These are phyloP conservation scores for Sinella curviseta DNA, from an alignment of 1,140 invertebrate genomes.

Conservation along the genomic window DNA sequence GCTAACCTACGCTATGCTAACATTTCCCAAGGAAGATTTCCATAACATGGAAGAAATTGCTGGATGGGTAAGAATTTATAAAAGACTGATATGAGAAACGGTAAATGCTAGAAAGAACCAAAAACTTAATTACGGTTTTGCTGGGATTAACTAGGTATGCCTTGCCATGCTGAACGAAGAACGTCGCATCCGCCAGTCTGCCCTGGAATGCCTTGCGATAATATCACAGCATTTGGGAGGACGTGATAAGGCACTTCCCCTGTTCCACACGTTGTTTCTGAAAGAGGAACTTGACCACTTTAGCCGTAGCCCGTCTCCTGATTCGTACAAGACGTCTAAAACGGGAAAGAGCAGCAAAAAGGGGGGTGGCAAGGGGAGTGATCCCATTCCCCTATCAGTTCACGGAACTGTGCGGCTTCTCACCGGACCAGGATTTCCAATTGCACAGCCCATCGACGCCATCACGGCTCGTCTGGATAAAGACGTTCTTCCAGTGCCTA, in stretches of 20 bases:
- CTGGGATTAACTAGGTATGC: not conserved
- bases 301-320: slow-evolving; percentile 1
- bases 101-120: no score
- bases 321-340: not conserved
- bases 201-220: slow-evolving; percentile 13
- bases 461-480: not conserved
- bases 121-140: not conserved
- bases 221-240: not conserved
- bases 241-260: not conserved
- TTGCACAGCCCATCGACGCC: slow-evolving; percentile 3
- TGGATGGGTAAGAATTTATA: not conserved
- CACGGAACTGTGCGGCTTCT: not conserved
- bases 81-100: not conserved
- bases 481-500: not conserved
- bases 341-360: not conserved
- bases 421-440: slow-evolving; percentile 8
- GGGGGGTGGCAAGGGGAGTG: not conserved
- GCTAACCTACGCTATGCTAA: slow-evolving; percentile 16
- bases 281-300: slow-evolving; percentile 19
- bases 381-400: not conserved
- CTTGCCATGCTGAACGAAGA: not conserved
- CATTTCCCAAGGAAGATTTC: slow-evolving; percentile 20
- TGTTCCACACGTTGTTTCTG: not conserved
- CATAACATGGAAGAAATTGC: slow-evolving; percentile 23
- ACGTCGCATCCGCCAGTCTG: not conserved